Evolutionary conservation across 1,140 invertebrate species (phyloP).

Genomic region (Elymnias hypermnestra): DNA sequence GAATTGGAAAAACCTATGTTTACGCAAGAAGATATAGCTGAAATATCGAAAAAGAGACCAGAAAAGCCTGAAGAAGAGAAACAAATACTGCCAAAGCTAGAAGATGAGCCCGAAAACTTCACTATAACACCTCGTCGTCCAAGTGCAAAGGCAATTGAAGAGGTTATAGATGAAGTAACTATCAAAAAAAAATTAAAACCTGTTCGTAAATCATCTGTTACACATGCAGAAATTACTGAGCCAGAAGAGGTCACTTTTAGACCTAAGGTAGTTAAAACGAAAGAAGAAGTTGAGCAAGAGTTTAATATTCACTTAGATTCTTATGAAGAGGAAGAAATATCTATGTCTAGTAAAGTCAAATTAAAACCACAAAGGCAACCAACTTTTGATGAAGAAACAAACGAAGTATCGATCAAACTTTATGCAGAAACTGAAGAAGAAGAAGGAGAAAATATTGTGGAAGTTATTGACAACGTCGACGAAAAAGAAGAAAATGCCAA

Average conservation of each 20-base stretch:
- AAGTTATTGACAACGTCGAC: constrained; percentile 83
- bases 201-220: constrained; percentile 78
- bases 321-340: constrained; percentile 91
- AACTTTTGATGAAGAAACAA: constrained; percentile 82
- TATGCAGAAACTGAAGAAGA: constrained; percentile 81
- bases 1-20: constrained; percentile 68
- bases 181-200: constrained; percentile 82
- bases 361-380: constrained; percentile 82
- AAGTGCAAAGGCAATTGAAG: constrained; percentile 77
- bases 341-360: constrained; percentile 88
- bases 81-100: constrained; percentile 4
- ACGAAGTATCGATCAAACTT: constrained; percentile 83
- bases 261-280: constrained; percentile 82
- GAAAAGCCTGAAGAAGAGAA: constrained; percentile 19
- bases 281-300: constrained; percentile 91
- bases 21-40: constrained; percentile 56
- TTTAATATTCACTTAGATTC: constrained; percentile 89
- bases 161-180: constrained; percentile 83
- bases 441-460: constrained; percentile 78
- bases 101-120: constrained; percentile 74
- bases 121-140: constrained; percentile 74
- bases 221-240: constrained; percentile 82
- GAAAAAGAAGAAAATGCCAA: constrained; percentile 75
- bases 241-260: constrained; percentile 85
- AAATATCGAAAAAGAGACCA: constrained; percentile 14